Percentiles rank a stretch among this genome's conserved stretches.
These are phyloP conservation scores for Artibeus jamaicensis DNA, from an alignment of 2,797 vertebrate species.

Conservation along the genomic window DNA sequence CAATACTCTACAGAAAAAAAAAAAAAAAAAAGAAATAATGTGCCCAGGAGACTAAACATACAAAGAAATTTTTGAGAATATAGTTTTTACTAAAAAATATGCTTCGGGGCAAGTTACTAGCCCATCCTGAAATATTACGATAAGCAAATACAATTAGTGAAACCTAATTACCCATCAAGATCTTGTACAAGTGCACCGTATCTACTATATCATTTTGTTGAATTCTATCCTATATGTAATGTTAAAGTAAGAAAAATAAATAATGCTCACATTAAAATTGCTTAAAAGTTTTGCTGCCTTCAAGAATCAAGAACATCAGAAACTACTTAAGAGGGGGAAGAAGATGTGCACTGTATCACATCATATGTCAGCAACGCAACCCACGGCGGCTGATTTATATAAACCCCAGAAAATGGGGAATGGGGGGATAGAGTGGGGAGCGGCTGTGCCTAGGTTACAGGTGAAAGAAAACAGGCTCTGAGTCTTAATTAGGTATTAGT, in stretches of 20 bases:
- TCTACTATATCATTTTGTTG: not conserved
- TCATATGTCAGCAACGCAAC: not conserved
- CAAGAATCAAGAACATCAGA: slow-evolving; percentile 16
- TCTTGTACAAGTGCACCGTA: not conserved
- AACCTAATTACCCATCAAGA: not conserved
- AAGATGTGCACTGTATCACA: not conserved
- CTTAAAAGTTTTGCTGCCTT: slow-evolving; percentile 19
- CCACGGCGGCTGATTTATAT: not conserved
- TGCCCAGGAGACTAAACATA: not conserved
- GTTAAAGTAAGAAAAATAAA: not conserved
- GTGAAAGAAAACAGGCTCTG: not conserved
- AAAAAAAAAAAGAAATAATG: not conserved
- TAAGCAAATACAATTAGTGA: slow-evolving; percentile 11
- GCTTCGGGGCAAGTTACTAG: not conserved
- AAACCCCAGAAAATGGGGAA: not conserved
- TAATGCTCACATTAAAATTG: not conserved
- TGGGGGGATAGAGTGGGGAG: no score
- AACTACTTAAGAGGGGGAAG: not conserved
- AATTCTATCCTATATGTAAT: not conserved
- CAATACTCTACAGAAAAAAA: not conserved
- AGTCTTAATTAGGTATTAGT: not conserved
- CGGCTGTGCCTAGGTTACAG: not conserved
- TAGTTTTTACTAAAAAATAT: not conserved
- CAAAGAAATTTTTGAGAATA: not conserved
- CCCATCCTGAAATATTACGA: slow-evolving; percentile 18